These are phyloP conservation scores for Cheilosia urbana DNA, from an alignment of 2,888 invertebrate genomes.

Conservation along the genomic window DNA sequence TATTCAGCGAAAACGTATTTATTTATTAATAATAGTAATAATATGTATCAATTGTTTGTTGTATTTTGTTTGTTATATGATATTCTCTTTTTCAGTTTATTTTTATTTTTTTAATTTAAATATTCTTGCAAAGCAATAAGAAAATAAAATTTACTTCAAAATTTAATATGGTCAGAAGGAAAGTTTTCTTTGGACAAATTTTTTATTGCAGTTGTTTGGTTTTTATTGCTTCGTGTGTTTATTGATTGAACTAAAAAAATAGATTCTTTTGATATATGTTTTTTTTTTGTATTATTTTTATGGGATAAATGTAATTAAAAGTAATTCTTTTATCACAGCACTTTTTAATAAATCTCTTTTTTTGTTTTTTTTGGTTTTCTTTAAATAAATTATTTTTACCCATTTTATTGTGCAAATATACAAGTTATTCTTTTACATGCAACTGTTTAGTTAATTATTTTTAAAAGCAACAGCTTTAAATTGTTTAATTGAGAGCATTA, in stretches of 20 bases:
- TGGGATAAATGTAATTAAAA: constrained; percentile 59
- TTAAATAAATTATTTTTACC: neutral
- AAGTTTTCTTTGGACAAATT: constrained; percentile 49
- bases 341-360: constrained; percentile 77
- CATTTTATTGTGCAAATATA: constrained; percentile 79
- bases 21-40: constrained; percentile 53
- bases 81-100: neutral
- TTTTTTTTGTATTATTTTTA: neutral
- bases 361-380: constrained; percentile 73
- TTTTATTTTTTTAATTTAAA: constrained; percentile 35
- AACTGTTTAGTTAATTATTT: constrained; percentile 16
- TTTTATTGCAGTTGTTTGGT: constrained; percentile 52
- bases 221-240: constrained; percentile 14
- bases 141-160: constrained; percentile 57
- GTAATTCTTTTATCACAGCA: constrained; percentile 80
- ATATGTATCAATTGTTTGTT: constrained; percentile 29
- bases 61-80: constrained; percentile 13
- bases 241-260: constrained; percentile 17
- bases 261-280: neutral
- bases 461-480: constrained; percentile 43
- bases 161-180: constrained; percentile 66
- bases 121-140: constrained; percentile 70
- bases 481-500: constrained; percentile 1
- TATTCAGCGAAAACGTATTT: constrained; percentile 70
- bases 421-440: constrained; percentile 24